Conservation (phyloP, 2,113 vertebrate genomes). For the Pterocles orientalis region DNA sequence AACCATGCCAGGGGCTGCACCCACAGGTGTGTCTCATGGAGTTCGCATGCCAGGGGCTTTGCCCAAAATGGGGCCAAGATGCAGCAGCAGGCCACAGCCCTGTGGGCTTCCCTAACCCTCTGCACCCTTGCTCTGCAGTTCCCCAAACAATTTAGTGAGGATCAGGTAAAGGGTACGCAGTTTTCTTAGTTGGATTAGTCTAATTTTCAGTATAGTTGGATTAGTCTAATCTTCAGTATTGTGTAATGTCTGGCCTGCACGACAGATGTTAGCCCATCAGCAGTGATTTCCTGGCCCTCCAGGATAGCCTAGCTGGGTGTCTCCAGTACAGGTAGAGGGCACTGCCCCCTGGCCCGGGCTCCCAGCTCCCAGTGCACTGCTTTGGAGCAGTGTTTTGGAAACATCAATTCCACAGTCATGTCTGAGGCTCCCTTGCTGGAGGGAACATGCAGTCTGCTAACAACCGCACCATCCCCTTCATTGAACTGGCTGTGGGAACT, state of each 20-base stretch:
- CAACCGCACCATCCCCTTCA: accelerated
- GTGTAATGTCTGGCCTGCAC: not conserved
- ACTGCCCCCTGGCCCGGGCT: not conserved
- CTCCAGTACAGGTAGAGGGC: not conserved
- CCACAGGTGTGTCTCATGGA: not conserved
- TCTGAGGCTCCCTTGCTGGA: not conserved
- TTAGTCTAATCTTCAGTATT: not conserved
- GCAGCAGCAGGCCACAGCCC: accelerated
- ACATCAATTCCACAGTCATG: not conserved
- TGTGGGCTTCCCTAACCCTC: accelerated
- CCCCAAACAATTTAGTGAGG: not conserved
- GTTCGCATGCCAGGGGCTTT: not conserved
- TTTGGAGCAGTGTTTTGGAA: not conserved
- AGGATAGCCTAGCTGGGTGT: no score
- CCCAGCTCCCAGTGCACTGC: accelerated
- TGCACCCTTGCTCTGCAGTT: accelerated
- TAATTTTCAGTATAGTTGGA: not conserved
- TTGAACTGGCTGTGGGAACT: not conserved
- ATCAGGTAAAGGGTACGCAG: accelerated
- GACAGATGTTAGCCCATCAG: accelerated
- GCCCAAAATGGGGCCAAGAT: not conserved
- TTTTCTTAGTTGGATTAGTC: not conserved
- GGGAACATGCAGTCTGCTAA: not conserved
- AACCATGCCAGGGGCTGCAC: not conserved
- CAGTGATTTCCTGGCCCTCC: no score